A percentile compares a stretch with the other conserved stretches of the same genome.
Conservation (phyloP, 1,140 invertebrate species). For the Brachionus koreanus region DNA sequence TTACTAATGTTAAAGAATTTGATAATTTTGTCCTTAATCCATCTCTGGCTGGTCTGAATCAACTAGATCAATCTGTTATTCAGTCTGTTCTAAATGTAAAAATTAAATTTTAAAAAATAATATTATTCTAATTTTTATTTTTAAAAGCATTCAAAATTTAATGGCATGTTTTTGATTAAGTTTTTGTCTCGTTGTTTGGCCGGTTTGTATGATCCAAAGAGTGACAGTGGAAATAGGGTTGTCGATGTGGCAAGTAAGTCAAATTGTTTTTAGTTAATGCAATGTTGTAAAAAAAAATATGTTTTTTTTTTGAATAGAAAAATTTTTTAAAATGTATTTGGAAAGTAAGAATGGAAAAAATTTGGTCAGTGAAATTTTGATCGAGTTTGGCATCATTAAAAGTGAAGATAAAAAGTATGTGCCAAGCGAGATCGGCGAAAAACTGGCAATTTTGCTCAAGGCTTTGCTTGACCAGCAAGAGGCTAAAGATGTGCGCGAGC, state of each 20-base stretch:
- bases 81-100: background rate
- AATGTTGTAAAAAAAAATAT: background rate
- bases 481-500: background rate
- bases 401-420: slow-evolving; percentile 22
- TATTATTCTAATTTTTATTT: background rate
- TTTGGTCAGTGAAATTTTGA: background rate
- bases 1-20: background rate
- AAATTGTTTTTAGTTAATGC: background rate
- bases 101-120: background rate
- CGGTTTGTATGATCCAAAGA: background rate
- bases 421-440: background rate
- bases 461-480: background rate
- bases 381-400: background rate
- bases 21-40: slow-evolving; percentile 16
- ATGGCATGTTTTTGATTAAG: background rate
- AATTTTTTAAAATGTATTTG: background rate
- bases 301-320: background rate
- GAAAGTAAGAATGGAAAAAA: background rate
- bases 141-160: background rate
- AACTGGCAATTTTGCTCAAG: background rate
- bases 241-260: background rate
- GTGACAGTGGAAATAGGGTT: background rate
- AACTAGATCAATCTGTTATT: background rate
- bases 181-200: background rate
- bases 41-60: background rate